These are phyloP conservation scores for Drosophila orosa DNA, from an alignment of 1,140 invertebrate genomes.

Conservation along the genomic window DNA sequence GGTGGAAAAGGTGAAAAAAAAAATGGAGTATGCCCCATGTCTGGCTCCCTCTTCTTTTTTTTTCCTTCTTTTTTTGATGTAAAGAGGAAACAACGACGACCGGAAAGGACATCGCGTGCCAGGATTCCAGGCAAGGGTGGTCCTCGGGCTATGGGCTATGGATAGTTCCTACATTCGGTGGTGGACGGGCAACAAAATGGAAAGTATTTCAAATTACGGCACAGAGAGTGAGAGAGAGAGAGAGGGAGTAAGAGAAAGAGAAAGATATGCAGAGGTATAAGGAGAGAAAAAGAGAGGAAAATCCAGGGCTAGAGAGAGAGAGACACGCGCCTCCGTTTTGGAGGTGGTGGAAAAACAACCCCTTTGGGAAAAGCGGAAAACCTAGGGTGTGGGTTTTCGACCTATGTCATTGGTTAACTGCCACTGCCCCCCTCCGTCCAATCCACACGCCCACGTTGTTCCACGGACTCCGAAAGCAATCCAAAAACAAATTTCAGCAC, in stretches of 20 bases:
- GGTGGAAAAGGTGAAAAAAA: slow-evolving; percentile 33
- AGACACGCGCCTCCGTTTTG: slow-evolving; percentile 47
- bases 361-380: slow-evolving; percentile 13
- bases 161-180: slow-evolving; percentile 7
- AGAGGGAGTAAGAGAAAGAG: background rate
- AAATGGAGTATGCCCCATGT: slow-evolving; percentile 47
- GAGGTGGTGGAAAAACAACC: slow-evolving; percentile 46
- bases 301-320: background rate
- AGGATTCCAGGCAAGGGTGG: slow-evolving; percentile 35
- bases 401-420: slow-evolving; percentile 77
- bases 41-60: background rate
- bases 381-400: background rate
- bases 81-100: slow-evolving; percentile 76
- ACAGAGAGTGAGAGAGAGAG: slow-evolving; percentile 1
- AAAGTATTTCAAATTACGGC: slow-evolving; percentile 79
- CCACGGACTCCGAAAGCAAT: slow-evolving; percentile 67
- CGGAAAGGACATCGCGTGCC: slow-evolving; percentile 84
- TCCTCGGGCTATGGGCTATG: too few relatives aligned
- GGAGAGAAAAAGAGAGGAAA: background rate
- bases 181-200: slow-evolving; percentile 68
- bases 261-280: too few relatives aligned
- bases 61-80: slow-evolving; percentile 31
- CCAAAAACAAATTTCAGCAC: slow-evolving; percentile 74
- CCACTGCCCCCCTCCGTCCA: slow-evolving; percentile 16
- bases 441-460: slow-evolving; percentile 38